Percentiles rank a stretch among this genome's conserved stretches.
Evolutionary conservation across 2,113 vertebrate genomes (phyloP).

Genomic region (Trinectes maculatus): DNA sequence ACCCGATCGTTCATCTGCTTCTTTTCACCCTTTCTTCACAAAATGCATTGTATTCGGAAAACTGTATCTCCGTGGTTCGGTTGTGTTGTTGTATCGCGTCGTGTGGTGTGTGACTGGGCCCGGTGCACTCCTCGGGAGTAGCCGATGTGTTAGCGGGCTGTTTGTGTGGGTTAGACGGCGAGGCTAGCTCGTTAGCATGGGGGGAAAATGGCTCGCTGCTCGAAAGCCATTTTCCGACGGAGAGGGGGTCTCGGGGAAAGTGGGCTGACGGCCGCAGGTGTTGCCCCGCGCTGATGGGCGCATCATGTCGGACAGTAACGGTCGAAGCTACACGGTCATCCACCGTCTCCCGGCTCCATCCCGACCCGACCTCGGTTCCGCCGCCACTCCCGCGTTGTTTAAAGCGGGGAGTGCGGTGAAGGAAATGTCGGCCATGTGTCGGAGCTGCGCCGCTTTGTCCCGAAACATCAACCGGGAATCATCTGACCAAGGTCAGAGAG

Average conservation of each 20-base stretch:
- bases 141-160: fast-evolving
- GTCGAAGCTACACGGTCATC: fast-evolving
- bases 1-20: slow-evolving; percentile 23
- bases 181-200: slow-evolving; percentile 55
- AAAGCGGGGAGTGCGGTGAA: slow-evolving; percentile 28
- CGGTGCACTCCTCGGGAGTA: fast-evolving
- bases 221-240: slow-evolving; percentile 74
- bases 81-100: fast-evolving
- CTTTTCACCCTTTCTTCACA: not conserved
- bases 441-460: slow-evolving; percentile 67
- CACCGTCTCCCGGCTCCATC: not conserved
- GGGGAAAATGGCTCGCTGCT: slow-evolving; percentile 64
- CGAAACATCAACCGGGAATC: slow-evolving; percentile 29
- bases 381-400: not conserved
- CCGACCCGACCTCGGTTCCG: not conserved
- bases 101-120: fast-evolving
- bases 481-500: slow-evolving; percentile 72
- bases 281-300: slow-evolving; percentile 5
- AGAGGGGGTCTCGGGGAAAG: slow-evolving; percentile 53
- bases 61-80: not conserved
- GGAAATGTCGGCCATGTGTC: slow-evolving; percentile 57
- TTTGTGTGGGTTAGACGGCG: slow-evolving; percentile 9
- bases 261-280: slow-evolving; percentile 54
- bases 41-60: no score
- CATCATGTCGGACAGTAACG: slow-evolving; percentile 6